Evolutionary conservation across 2,797 vertebrate genomes (phyloP), one percentile per base, ranked within the genome.

Genomic region (Chiroxiphia lanceolata): DNA sequence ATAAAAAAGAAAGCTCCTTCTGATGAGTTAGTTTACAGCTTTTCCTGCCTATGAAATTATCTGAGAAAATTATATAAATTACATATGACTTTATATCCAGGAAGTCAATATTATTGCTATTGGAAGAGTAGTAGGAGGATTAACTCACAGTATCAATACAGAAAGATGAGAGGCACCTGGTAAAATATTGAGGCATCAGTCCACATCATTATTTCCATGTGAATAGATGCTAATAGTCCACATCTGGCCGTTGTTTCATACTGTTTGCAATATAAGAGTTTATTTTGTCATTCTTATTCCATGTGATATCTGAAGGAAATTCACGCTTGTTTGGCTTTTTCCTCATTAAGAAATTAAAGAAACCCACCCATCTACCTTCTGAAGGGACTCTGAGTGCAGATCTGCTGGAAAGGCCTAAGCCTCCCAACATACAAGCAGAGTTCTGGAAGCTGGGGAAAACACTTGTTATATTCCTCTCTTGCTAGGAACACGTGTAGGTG

Each of bases 361-460:
- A 0, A 1, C 15, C 4, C 22, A n/a, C 10, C 5, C 3, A 4
- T 34, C 27, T 60, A 34, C 10, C 3, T n/a, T 59, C 40, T 34
- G 8, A 53, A 6, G 6, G 15, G 9, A 1, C 33, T 71, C 42
- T 82, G 16, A 7, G 11, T 18, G 8, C 40, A 67, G 21, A 60
- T 9, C 7, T 48, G 6, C 44, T 68, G 42, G 33, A 84, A 82
- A 36, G 6, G 5, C 6, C 17, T 44, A 60, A 64, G 6, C 47
- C 4, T 72, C 50, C 33, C 34, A n/a, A 56, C 4, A n/a, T 13
- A 11, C 5, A 57, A 61, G 4, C 13, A 15, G 11, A 47, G 6
- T 75, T 67, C 61, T 42, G 36, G 26, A 57, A 75, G 21, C 11
- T 26, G 11, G 9, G 10, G 10, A 4, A 79, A 69, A 40, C 42